These are phyloP conservation scores for Vicugna pacos DNA, from an alignment of 2,113 vertebrate species.

Conservation along the genomic window DNA sequence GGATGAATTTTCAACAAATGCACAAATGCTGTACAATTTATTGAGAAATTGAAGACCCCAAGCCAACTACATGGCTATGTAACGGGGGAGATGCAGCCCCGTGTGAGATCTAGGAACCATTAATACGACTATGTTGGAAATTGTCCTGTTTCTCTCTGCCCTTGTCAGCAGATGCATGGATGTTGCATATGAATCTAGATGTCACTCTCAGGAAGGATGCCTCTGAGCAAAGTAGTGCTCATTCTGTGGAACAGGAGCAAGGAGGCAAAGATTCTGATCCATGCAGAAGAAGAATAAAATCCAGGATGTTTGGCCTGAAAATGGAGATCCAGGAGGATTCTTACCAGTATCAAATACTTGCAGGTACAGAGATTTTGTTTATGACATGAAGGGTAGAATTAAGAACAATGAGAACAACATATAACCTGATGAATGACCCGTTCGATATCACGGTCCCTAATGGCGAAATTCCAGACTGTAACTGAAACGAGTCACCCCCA, in stretches of 20 bases:
- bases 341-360: neutral
- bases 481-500: slow-evolving; percentile 95
- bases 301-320: neutral
- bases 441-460: slow-evolving; percentile 97
- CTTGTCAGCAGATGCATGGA: neutral
- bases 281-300: neutral
- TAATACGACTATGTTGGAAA: neutral
- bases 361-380: neutral
- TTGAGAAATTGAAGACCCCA: neutral
- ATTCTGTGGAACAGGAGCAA: neutral
- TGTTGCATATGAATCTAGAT: neutral
- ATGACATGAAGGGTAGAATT: neutral
- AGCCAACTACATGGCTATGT: neutral
- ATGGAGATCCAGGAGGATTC: neutral
- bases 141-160: neutral
- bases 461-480: slow-evolving; percentile 96
- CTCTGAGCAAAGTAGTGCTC: neutral
- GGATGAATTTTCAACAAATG: neutral
- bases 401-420: slow-evolving; percentile 68
- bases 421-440: slow-evolving; percentile 98
- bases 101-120: neutral
- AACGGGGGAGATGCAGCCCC: neutral
- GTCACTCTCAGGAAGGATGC: neutral
- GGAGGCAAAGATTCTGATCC: neutral
- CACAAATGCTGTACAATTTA: neutral